Conservation (phyloP, 2,888 invertebrate genomes). For the Oscheius myriophilus region DNA sequence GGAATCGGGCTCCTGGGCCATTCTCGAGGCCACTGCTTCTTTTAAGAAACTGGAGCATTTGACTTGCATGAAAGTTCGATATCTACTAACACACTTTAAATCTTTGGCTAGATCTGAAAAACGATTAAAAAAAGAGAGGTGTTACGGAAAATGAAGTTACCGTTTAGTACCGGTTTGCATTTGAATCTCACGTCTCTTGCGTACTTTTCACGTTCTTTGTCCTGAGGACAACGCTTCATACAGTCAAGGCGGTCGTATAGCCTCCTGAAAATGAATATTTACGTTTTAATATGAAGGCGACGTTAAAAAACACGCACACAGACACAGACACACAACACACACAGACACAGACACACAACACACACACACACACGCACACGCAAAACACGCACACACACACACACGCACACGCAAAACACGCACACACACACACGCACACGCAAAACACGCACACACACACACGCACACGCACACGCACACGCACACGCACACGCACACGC, state of each 20-base stretch:
- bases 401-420: no score
- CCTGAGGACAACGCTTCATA: conserved; percentile 44
- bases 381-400: no score
- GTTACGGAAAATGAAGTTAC: no score
- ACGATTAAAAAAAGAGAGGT: neutral
- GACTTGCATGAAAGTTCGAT: conserved; percentile 53
- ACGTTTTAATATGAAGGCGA: neutral
- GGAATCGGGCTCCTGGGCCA: conserved; percentile 10
- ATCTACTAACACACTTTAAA: conserved; percentile 50
- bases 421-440: no score
- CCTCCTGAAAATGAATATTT: conserved; percentile 27
- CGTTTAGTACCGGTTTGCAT: conserved; percentile 41
- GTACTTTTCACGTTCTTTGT: conserved; percentile 39
- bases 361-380: no score
- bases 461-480: no score
- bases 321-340: no score
- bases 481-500: no score
- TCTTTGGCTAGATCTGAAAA: conserved; percentile 49
- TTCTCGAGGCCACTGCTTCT: conserved; percentile 36
- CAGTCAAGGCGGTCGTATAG: conserved; percentile 52
- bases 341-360: no score
- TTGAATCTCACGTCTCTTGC: conserved; percentile 45
- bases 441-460: no score
- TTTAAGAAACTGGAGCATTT: conserved; percentile 54
- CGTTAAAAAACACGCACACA: neutral